A percentile compares a stretch with the other conserved stretches of the same genome.
These are phyloP conservation scores for Pandemis heparana DNA, from an alignment of 2,888 invertebrate genomes.

Conservation along the genomic window DNA sequence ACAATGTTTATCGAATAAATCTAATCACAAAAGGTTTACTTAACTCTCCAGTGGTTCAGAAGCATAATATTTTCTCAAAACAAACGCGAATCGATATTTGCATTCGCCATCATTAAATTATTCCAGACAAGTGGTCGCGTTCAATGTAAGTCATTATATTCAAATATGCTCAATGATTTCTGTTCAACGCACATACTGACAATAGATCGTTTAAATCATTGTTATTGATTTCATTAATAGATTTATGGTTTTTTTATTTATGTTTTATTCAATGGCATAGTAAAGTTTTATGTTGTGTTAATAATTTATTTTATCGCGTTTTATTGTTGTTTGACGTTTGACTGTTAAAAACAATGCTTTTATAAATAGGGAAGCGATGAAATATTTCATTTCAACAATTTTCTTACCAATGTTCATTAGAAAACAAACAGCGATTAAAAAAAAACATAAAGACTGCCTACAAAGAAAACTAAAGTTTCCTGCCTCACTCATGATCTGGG, in stretches of 20 bases:
- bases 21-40: constrained; percentile 22
- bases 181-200: constrained; percentile 39
- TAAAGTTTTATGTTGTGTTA: constrained; percentile 34
- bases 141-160: constrained; percentile 43
- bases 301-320: constrained; percentile 27
- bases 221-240: constrained; percentile 42
- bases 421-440: background rate
- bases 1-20: constrained; percentile 14
- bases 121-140: constrained; percentile 35
- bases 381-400: background rate
- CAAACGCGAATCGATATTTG: constrained; percentile 38
- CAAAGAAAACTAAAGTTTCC: constrained; percentile 5
- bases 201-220: constrained; percentile 41
- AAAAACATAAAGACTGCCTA: too few relatives aligned
- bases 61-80: constrained; percentile 40
- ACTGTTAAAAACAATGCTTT: constrained; percentile 1
- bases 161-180: constrained; percentile 37
- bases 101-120: constrained; percentile 39
- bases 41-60: constrained; percentile 19
- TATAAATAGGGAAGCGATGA: background rate
- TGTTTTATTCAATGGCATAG: constrained; percentile 32
- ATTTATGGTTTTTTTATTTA: constrained; percentile 38
- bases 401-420: background rate
- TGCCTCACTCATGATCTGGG: background rate
- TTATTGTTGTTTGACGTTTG: constrained; percentile 17